phyloP scores from a whole-genome alignment of 2,113 vertebrate species.

The Excalfactoria chinensis region DNA sequence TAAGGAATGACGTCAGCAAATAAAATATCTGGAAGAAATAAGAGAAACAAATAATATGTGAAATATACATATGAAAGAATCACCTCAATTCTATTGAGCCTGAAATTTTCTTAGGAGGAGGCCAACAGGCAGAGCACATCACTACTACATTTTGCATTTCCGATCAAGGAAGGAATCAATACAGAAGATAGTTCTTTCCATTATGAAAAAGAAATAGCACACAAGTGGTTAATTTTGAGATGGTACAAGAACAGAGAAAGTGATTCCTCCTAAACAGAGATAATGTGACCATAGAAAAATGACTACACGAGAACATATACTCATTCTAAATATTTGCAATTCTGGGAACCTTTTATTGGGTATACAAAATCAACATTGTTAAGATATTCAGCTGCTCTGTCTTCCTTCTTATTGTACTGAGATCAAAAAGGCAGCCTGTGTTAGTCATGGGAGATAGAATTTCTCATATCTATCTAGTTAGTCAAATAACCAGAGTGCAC shows the following conservation, averaged over 20 bases:
- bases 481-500: slow-evolving; percentile 55
- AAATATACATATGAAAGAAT: neutral
- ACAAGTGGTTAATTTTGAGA: neutral
- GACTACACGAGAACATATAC: neutral
- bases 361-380: slow-evolving; percentile 56
- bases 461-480: slow-evolving; percentile 49
- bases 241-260: neutral
- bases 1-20: accelerated
- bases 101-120: neutral
- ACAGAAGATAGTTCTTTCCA: neutral
- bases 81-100: neutral
- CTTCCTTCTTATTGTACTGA: slow-evolving; percentile 30
- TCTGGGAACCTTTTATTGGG: slow-evolving; percentile 7
- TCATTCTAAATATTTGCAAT: slow-evolving; percentile 51
- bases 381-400: slow-evolving; percentile 33
- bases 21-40: neutral
- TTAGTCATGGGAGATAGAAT: slow-evolving; percentile 46
- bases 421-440: slow-evolving; percentile 49
- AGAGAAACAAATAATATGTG: neutral
- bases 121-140: neutral
- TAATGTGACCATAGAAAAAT: neutral
- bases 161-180: neutral
- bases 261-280: neutral
- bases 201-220: neutral
- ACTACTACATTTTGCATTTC: neutral